Evolutionary conservation across 2,888 invertebrate species (phyloP), one percentile per base, ranked within the genome.

Genomic region (Pollenia angustigena): DNA sequence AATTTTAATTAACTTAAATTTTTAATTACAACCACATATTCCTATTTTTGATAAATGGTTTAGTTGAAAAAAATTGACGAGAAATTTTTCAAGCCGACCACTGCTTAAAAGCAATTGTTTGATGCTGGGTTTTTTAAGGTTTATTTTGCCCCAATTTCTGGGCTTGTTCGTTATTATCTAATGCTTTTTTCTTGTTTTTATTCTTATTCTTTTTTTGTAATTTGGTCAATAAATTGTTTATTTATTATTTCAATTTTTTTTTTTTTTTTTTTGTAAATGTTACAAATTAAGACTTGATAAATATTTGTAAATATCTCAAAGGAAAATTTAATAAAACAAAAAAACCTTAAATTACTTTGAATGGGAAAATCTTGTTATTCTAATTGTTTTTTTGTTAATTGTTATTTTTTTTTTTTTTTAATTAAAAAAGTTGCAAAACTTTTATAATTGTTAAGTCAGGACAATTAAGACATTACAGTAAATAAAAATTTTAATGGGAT

Each of bases 221-320:
- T 69, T 69, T 40, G 40, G 40, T 40, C 40, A 69, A 52, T 69
- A 52, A 32, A 40, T 69, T 69, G 68, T 69, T 68, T 69, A 40
- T 69, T 68, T 68, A 66, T 23, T 32, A 32, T 32, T 32, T 6
- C 32, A 32, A 2, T 9, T 48, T 18, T 14, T 23, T 48, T 11
- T 66, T 32, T 18, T 48, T 12, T 23, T 52, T 50, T 23, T 32
- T 48, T n/a, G 9, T 23, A 23, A 14, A 69, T 52, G 44, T 7
- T 16, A 50, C 16, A 46, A 69, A 40, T 69, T 69, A 40, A 23
- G 16, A 18, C 32, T 69, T 52, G 68, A 52, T 52, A 50, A 50
- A 16, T 40, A 50, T 68, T 52, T 52, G 48, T 0, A 11, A 46
- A 14, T 66, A 14, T 66, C 32, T 46, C n/a, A 23, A 16, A 66